phyloP scores from a whole-genome alignment of 2,888 invertebrate genomes.

The Halocaridina rubra region DNA sequence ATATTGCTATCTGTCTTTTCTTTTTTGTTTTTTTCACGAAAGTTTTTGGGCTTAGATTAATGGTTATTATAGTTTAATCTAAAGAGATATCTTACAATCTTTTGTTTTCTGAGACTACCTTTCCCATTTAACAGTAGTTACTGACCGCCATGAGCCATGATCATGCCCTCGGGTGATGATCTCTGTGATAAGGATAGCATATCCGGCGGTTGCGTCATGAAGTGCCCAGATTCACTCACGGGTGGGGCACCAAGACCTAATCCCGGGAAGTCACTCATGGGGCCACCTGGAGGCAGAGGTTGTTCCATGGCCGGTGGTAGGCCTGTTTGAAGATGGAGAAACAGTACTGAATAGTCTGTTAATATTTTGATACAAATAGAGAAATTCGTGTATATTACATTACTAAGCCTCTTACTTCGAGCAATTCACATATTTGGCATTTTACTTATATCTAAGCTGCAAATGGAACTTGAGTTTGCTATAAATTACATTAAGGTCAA shows the following conservation, averaged over 20 bases:
- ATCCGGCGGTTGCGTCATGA: constrained; percentile 61
- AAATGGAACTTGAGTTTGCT: too few relatives aligned
- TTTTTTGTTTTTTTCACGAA: too few relatives aligned
- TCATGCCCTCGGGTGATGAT: constrained; percentile 62
- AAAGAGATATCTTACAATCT: background rate
- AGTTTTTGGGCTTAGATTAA: too few relatives aligned
- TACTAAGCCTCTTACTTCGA: too few relatives aligned
- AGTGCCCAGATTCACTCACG: constrained; percentile 51
- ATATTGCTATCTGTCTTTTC: too few relatives aligned
- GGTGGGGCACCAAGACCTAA: constrained; percentile 56
- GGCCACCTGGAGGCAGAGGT: constrained; percentile 63
- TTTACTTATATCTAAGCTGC: too few relatives aligned
- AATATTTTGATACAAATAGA: too few relatives aligned
- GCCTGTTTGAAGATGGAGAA: constrained; percentile 13
- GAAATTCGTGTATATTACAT: too few relatives aligned
- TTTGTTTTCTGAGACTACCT: constrained; percentile 16
- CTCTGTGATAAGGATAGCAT: constrained; percentile 59
- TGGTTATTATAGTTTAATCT: background rate
- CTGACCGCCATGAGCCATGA: constrained; percentile 58
- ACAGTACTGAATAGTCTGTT: too few relatives aligned
- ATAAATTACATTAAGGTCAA: too few relatives aligned
- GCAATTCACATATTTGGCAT: too few relatives aligned
- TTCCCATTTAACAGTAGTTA: constrained; percentile 20
- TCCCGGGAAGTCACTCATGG: constrained; percentile 60
- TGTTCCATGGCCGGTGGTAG: constrained; percentile 63